Evolutionary conservation across 1,140 invertebrate species (phyloP).

Genomic region (Papilio glaucus): DNA sequence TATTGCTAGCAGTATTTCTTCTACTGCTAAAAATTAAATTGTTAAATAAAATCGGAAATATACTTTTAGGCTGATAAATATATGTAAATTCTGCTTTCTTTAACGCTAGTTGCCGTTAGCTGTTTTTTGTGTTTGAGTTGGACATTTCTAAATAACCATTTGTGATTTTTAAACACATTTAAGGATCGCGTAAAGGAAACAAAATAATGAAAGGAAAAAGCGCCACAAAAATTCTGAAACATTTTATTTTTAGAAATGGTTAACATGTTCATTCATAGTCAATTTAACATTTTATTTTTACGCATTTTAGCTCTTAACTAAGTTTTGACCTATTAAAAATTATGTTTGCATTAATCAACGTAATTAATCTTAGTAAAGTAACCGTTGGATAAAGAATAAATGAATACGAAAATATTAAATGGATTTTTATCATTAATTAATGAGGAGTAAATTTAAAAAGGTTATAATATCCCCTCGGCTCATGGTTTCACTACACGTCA

Average conservation of each 20-base stretch:
- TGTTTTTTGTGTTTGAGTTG: too few species aligned
- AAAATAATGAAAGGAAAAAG: too few species aligned
- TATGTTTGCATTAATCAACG: neutral
- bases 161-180: too few species aligned
- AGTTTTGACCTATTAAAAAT: neutral
- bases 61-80: too few species aligned
- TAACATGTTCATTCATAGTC: neutral
- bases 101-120: too few species aligned
- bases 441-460: slow-evolving; percentile 15
- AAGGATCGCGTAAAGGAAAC: too few species aligned
- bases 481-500: slow-evolving; percentile 58
- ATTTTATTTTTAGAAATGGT: neutral
- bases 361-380: slow-evolving; percentile 13
- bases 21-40: too few species aligned
- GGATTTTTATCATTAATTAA: slow-evolving; percentile 31
- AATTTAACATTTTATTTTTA: neutral
- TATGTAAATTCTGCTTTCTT: too few species aligned
- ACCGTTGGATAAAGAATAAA: slow-evolving; percentile 11
- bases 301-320: neutral
- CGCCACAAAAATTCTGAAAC: too few species aligned
- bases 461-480: slow-evolving; percentile 43
- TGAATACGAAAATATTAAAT: slow-evolving; percentile 17
- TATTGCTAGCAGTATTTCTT: too few species aligned
- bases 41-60: too few species aligned
- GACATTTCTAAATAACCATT: too few species aligned